Evolutionary conservation across 2,888 invertebrate species (phyloP).

Genomic region (Tachina fera): DNA sequence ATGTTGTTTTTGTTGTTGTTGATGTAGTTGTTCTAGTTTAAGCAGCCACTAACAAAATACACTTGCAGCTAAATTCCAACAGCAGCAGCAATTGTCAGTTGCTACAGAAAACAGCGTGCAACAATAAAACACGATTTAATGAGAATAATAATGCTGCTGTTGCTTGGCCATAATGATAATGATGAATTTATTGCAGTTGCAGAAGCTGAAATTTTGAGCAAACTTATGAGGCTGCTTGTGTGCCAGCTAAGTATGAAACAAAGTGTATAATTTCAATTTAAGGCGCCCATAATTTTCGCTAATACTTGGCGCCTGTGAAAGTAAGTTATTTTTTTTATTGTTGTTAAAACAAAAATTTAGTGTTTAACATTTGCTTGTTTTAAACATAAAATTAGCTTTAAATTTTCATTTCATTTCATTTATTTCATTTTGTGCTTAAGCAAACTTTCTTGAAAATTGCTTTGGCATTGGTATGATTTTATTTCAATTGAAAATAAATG

Average conservation of each 20-base stretch:
- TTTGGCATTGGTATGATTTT: not conserved
- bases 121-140: not conserved
- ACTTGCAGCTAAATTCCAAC: conserved; percentile 58
- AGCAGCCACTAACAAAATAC: conserved; percentile 47
- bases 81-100: conserved; percentile 21
- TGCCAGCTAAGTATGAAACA: not conserved
- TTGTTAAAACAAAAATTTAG: not conserved
- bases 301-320: conserved; percentile 36
- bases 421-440: not conserved
- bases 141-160: conserved; percentile 11
- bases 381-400: not conserved
- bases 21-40: conserved; percentile 52
- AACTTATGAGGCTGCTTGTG: not conserved
- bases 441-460: not conserved
- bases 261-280: conserved; percentile 47
- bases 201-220: not conserved
- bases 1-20: not conserved
- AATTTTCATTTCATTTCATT: conserved; percentile 20
- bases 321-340: not conserved
- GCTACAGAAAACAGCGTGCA: not conserved
- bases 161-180: not conserved
- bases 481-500: conserved; percentile 48
- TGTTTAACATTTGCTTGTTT: not conserved
- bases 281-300: conserved; percentile 45
- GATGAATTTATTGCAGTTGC: not conserved